phyloP scores from a whole-genome alignment of 2,797 vertebrate genomes.

The Harpagifer antarcticus region DNA sequence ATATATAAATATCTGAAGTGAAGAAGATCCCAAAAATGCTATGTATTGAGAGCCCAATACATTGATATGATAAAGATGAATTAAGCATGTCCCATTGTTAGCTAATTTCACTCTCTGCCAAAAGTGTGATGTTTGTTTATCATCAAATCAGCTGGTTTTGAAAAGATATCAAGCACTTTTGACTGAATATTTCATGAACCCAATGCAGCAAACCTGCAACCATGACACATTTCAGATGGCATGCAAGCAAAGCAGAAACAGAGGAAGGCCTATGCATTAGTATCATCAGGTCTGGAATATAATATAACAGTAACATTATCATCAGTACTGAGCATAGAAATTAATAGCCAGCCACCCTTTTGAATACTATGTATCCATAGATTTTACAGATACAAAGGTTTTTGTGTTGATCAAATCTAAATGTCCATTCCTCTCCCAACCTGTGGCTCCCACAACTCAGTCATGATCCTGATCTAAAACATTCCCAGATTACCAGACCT shows the following conservation, averaged over 20 bases:
- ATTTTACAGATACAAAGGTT: conserved; percentile 23
- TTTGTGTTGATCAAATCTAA: background rate
- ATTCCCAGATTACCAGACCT: conserved; percentile 71
- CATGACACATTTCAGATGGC: background rate
- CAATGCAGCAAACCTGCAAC: background rate
- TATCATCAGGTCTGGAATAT: background rate
- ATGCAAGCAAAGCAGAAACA: conserved; percentile 1
- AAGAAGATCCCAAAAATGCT: background rate
- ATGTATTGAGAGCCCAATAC: conserved; percentile 5
- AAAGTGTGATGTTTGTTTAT: conserved; percentile 20
- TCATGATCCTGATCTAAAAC: conserved; percentile 50
- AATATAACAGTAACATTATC: background rate
- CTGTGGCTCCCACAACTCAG: conserved; percentile 37
- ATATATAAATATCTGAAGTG: background rate
- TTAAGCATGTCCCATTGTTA: background rate
- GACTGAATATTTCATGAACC: background rate
- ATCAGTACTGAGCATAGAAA: background rate
- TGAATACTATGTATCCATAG: background rate
- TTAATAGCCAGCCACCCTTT: background rate
- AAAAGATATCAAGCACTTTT: background rate
- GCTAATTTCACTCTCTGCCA: conserved; percentile 32
- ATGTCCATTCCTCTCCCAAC: conserved; percentile 34
- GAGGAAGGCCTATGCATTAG: background rate
- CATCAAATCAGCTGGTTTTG: conserved; percentile 16
- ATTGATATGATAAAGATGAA: conserved; percentile 11